phyloP scores from a whole-genome alignment of 2,888 invertebrate genomes.

The Meiosimyza decipiens region DNA sequence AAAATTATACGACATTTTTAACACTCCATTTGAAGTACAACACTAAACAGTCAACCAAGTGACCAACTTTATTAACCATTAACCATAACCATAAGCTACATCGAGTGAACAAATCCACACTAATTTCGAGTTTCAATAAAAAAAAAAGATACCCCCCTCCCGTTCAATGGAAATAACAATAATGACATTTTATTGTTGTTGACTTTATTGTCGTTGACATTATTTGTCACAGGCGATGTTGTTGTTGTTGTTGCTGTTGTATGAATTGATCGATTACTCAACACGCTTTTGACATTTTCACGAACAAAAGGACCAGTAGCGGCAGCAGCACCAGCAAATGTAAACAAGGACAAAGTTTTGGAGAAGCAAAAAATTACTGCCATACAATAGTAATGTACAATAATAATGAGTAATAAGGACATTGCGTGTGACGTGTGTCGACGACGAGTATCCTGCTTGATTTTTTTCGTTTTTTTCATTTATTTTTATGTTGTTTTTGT shows the following conservation, averaged over 20 bases:
- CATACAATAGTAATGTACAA: conserved; percentile 40
- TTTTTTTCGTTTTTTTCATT: background rate
- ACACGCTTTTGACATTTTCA: conserved; percentile 45
- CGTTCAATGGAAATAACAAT: too few species aligned
- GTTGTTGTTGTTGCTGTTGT: conserved; percentile 23
- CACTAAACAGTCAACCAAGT: too few species aligned
- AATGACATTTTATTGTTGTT: conserved; percentile 28
- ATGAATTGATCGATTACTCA: conserved; percentile 59
- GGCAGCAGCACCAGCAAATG: conserved; percentile 27
- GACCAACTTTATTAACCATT: too few species aligned
- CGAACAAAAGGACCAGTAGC: background rate
- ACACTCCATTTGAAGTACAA: too few species aligned
- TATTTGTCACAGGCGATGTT: conserved; percentile 36
- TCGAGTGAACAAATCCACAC: too few species aligned
- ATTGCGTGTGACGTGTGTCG: conserved; percentile 53
- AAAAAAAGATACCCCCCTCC: too few species aligned
- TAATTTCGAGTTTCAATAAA: too few species aligned
- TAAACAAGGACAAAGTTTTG: background rate
- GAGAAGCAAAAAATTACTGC: too few species aligned
- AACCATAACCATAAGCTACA: too few species aligned
- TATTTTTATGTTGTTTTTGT: background rate
- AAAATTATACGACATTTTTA: too few species aligned
- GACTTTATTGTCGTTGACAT: conserved; percentile 40
- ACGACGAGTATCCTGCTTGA: conserved; percentile 7
- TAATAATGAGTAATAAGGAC: conserved; percentile 61